Base-by-base conservation (phyloP, 1,140 invertebrate species). In the Glossosoma conforme region DNA sequence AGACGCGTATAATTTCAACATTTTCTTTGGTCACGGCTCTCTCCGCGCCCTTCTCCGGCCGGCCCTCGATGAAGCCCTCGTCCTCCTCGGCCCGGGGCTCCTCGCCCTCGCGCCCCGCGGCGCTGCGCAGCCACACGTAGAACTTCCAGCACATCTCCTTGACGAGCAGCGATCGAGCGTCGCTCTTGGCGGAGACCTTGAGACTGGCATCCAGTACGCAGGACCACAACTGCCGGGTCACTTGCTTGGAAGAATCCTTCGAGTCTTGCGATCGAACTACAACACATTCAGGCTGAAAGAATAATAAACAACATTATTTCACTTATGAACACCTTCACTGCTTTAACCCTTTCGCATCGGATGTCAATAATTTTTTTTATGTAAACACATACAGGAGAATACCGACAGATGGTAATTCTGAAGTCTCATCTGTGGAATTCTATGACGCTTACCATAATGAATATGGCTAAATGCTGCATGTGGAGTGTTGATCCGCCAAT, bases 121-220 rank as follows among this genome's bases (percentile, higher is more conserved):
- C 15, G 18, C 15, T 37, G 15, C 45, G 22, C 5, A 57, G 49
- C 44, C 49, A 52, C 14, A 49, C 30, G 40, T 37, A 57, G 32
- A 52, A 48, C n/a, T 44, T 32, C 22, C 42, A 48, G 10, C 44
- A 43, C 38, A 47, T 52, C 20, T 49, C 37, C 40, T 44, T 52
- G 30, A 57, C 54, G 1, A 51, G 30, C 15, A 38, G 17, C 2
- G 44, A 38, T 15, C 54, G 44, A 1, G 49, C 44, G 25, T 57
- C 54, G 17, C 22, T 57, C 33, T 57, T 57, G 3, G 32, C 49
- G 11, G 36, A 28, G 3, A 28, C 13, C 28, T 44, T 57, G 0
- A 57, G 22, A 24, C 48, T 44, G 1, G 49, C 44, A 28, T 48
- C 40, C 14, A 57, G 33, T 17, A 52, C 44, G 30, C 49, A 52